Percentiles rank a stretch among this genome's conserved stretches.
These are phyloP conservation scores for Vulpes lagopus DNA, from an alignment of 2,113 vertebrate genomes.

Conservation along the genomic window DNA sequence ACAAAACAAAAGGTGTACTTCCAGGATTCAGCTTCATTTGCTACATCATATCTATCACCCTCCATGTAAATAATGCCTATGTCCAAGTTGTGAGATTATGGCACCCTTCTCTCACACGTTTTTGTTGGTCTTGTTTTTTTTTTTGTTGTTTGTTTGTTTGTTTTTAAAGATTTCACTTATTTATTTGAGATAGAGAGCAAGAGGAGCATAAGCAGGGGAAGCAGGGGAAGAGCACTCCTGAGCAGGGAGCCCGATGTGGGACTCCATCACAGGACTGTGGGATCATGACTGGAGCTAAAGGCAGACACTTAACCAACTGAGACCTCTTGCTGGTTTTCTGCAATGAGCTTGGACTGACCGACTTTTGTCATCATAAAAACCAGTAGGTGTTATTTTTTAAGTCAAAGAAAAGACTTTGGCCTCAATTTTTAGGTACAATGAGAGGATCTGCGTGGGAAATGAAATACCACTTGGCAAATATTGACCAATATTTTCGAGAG, in stretches of 20 bases:
- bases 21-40: not conserved
- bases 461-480: conserved; percentile 10
- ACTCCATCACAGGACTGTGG: not conserved
- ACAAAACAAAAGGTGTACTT: not conserved
- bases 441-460: not conserved
- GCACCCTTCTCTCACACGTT: not conserved
- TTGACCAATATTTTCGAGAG: not conserved
- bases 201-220: not conserved
- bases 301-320: not conserved
- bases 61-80: not conserved
- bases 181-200: not conserved
- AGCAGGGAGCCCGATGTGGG: not conserved
- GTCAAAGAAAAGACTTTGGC: not conserved
- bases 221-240: not conserved
- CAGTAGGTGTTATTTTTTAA: not conserved
- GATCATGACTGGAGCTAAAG: not conserved
- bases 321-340: not conserved
- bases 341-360: not conserved
- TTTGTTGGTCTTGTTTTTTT: not conserved
- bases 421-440: not conserved
- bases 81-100: not conserved
- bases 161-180: not conserved
- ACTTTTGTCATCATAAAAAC: conserved; percentile 14
- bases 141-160: too few relatives aligned
- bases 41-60: not conserved